Base-by-base conservation (phyloP, 1,140 invertebrate species). In the Drosophila kanapiae region DNA sequence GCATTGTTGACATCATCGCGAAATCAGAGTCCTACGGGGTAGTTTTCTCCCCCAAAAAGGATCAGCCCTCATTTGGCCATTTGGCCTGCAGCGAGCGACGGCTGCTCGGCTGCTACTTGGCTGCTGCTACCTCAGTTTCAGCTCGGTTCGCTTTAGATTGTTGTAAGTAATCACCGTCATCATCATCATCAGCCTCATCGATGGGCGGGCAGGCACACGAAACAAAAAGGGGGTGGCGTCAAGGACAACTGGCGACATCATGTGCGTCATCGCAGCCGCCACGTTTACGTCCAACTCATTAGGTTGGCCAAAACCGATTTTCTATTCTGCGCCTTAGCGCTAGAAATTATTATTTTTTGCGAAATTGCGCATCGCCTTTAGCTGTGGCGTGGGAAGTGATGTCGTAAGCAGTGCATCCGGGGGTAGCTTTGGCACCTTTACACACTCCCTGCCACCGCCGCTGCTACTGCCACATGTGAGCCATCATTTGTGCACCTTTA, bases 91-190 rank as follows among this genome's bases (percentile, higher is more conserved):
- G 82, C 82, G 58, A 80, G 48, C 53, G 69, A 33, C 78, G 74
- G 78, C 75, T 78, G 83, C 75, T 54, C 5, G 51, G 33, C 33
- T 38, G 53, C 65, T 57, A 56, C 40, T 23, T 23, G 23, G 23
- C 23, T 23, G 23, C 23, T 27, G 72, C 70, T 87, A 78, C 83
- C 62, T 63, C 79, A 80, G 79, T 91, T 87, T 54, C 53, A 54
- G 53, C 23, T 37, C 31, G 51, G 11, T 54, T 54, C 53, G 35
- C 53, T 56, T 56, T 56, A 56, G 53, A 56, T 56, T 87, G 87
- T 86, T 83, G 87, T 87, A 75, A 91, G 83, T 91, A 91, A 91
- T 91, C 87, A 86, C 82, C 87, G 68, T 91, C 87, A 91, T 91
- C 87, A 91, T 70, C 82, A 83, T 62, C 70, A 84, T 64, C 82